Base-by-base conservation (phyloP, 1,140 invertebrate genomes). In the Drosophila sturtevanti region DNA sequence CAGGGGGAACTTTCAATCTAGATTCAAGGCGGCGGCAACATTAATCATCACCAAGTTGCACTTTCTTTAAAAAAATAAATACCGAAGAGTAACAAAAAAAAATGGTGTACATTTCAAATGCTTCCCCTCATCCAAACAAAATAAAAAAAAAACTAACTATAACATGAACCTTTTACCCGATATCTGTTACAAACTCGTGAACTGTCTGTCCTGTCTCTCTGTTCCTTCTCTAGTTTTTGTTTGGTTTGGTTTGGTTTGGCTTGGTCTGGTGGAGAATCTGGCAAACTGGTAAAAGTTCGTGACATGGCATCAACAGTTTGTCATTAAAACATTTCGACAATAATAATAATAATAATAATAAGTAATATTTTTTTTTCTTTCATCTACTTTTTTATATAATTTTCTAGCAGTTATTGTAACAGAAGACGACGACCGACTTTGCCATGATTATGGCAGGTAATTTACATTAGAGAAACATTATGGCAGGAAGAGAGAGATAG, bases 291-390 rank as follows among this genome's bases (percentile, higher is more conserved):
- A 73, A 75, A 72, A 90, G 85, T 80, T 91, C 89, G 89, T 91
- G 89, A 91, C 79, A 86, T 80, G 85, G 72, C 89, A 91, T 91
- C 89, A 91, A 90, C 74, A 81, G 89, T 91, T 90, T 90, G 89
- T 90, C 89, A 89, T 90, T 91, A 91, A 48, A 82, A 89, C 68
- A 91, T 90, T 91, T 91, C 85, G 89, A 91, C 89, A 90, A 91
- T 90, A 90, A 91, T 89, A 80, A 35, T 90, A 73, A 71, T 52
- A 73, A 71, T 52, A 69, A 35, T 54, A 44, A 48, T 51, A 38
- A 61, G 64, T 77, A 55, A 48, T 48, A 21, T 66, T 56, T 64
- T 67, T 60, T 79, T 63, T 63, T 69, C 68, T 72, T 72, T 64
- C 56, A 34, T 64, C 52, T 37, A 16, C 18, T 52, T 38, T 85